Evolutionary conservation across 2,113 vertebrate species (phyloP), one percentile per base, ranked within the genome.

Genomic region (Aspiorhynchus laticeps): DNA sequence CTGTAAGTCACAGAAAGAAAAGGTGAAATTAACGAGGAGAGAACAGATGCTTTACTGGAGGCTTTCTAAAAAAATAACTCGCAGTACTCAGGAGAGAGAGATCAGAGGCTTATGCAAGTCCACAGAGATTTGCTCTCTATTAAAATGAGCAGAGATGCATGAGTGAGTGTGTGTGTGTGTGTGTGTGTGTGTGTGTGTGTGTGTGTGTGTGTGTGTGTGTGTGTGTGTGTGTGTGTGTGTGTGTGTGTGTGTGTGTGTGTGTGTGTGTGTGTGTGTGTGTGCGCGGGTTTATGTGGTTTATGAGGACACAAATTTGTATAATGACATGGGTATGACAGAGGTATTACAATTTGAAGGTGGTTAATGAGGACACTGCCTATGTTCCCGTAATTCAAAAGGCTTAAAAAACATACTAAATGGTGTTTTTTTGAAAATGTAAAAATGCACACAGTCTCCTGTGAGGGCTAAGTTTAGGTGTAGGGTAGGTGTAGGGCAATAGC

Each of bases 1-100:
- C 28, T 12, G 46, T 41, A n/a, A 31, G 48, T 3, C 28, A 14
- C 26, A 26, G 31, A 83, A 73, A 56, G 38, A 74, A 73, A 81
- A 63, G n/a, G 26, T 36, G 31, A 33, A 48, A 75, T 67, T 61
- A 61, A 73, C 43, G 15, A 67, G 77, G 61, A 86, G 36, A 46
- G 46, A 71, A 69, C 61, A 80, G 79, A 88, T 77, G 33, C 77
- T 26, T 19, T 5, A 41, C 28, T 59, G 24, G 56, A 51, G 56
- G 71, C 38, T 76, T 80, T 81, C 81, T 80, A 84, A 80, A 81
- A 84, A 80, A 74, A 75, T 84, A 26, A 84, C 21, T 80, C 38
- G 43, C 36, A 28, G 69, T 56, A 80, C 51, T 24, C 38, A 11
- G 63, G 19, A 36, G 7, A 46, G 5, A 65, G 53, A 3, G 2